These are phyloP conservation scores for Eulacestoma nigropectus DNA, from an alignment of 2,113 vertebrate species.

Conservation along the genomic window DNA sequence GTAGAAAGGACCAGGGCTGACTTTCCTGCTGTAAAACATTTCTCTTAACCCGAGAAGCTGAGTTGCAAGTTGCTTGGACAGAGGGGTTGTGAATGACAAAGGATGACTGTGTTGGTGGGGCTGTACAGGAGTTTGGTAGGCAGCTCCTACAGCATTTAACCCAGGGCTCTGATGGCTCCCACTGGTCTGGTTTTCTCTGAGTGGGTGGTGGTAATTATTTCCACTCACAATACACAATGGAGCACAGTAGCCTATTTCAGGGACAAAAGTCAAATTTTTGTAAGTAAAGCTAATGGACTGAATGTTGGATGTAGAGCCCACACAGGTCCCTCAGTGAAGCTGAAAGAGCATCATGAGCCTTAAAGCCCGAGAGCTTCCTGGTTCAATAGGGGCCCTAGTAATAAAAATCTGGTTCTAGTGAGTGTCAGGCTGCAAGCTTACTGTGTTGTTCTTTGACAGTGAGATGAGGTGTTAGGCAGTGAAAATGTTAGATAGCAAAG, in stretches of 20 bases:
- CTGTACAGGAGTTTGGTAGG: background rate
- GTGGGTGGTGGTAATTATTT: background rate
- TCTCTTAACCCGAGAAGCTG: background rate
- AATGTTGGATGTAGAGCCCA: background rate
- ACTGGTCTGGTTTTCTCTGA: background rate
- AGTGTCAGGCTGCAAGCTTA: background rate
- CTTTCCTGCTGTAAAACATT: background rate
- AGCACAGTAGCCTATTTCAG: background rate
- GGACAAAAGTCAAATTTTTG: background rate
- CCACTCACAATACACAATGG: background rate
- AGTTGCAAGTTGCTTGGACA: background rate
- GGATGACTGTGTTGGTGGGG: background rate
- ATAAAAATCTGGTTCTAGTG: background rate
- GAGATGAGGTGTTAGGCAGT: background rate
- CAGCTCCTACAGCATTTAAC: background rate
- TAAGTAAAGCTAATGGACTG: background rate
- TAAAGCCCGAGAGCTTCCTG: background rate
- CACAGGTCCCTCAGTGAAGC: background rate
- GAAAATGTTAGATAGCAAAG: background rate
- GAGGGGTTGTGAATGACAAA: background rate
- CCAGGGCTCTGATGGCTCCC: background rate
- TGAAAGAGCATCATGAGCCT: background rate
- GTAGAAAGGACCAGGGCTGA: background rate
- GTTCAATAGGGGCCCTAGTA: background rate
- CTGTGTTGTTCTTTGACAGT: background rate